A percentile compares a stretch with the other conserved stretches of the same genome.
phyloP scores from a whole-genome alignment of 2,113 vertebrate species.

The Syngnathus floridae region DNA sequence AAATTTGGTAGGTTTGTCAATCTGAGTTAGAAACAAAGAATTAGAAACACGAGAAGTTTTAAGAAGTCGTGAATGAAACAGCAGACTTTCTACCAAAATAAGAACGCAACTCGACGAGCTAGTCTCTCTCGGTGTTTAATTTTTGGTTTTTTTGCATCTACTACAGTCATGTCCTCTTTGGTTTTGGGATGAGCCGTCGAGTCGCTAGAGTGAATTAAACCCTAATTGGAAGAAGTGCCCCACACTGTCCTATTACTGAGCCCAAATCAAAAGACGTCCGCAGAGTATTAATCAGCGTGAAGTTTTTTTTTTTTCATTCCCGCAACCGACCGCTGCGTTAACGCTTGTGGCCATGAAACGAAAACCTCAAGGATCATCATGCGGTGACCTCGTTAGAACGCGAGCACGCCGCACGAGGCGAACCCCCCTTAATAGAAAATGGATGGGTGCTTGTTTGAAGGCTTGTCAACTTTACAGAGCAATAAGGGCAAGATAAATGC shows the following conservation, averaged over 20 bases:
- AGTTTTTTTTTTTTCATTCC: slow-evolving; percentile 11
- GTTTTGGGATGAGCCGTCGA: neutral
- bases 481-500: neutral
- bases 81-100: neutral
- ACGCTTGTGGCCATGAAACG: neutral
- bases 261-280: neutral
- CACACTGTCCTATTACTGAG: neutral
- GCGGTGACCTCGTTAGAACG: slow-evolving; percentile 6
- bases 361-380: slow-evolving; percentile 7
- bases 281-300: slow-evolving; percentile 5
- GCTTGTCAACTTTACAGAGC: neutral
- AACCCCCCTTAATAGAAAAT: neutral
- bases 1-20: neutral
- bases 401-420: neutral
- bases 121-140: neutral
- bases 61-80: neutral
- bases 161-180: neutral
- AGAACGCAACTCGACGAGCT: neutral
- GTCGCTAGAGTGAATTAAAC: slow-evolving; percentile 4
- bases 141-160: neutral
- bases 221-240: neutral
- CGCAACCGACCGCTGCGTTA: neutral
- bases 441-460: neutral
- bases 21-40: neutral
- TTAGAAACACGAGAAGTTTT: neutral